Evolutionary conservation across 2,888 invertebrate genomes (phyloP).

Genomic region (Rhaphigaster nebulosa): DNA sequence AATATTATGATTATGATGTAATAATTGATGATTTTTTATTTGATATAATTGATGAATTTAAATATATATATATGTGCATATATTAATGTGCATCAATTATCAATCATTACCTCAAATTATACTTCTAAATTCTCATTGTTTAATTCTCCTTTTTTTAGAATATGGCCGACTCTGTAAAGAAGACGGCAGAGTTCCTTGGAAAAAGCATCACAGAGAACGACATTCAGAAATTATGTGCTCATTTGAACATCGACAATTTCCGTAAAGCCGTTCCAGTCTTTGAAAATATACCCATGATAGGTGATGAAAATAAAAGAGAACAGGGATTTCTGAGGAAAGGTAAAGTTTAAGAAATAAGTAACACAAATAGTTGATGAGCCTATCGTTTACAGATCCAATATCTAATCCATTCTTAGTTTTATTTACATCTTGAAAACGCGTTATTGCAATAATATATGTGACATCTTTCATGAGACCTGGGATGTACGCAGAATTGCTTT

Average conservation of each 20-base stretch:
- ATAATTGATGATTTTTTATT: no score
- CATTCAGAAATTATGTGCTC: conserved; percentile 75
- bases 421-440: not conserved
- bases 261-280: conserved; percentile 86
- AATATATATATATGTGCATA: no score
- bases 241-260: conserved; percentile 86
- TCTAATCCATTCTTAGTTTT: no score
- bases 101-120: no score
- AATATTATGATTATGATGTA: no score
- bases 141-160: conserved; percentile 71
- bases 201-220: conserved; percentile 74
- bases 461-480: no score
- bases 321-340: conserved; percentile 76
- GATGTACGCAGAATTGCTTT: no score
- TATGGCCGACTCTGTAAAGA: conserved; percentile 73
- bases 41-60: no score
- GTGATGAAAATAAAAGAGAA: conserved; percentile 74
- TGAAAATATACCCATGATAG: conserved; percentile 74
- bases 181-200: conserved; percentile 76
- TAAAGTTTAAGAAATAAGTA: not conserved
- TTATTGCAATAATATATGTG: not conserved
- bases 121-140: no score
- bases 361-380: no score
- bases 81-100: no score
- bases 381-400: no score